phyloP scores from a whole-genome alignment of 2,797 vertebrate species.

The Alauda arvensis region DNA sequence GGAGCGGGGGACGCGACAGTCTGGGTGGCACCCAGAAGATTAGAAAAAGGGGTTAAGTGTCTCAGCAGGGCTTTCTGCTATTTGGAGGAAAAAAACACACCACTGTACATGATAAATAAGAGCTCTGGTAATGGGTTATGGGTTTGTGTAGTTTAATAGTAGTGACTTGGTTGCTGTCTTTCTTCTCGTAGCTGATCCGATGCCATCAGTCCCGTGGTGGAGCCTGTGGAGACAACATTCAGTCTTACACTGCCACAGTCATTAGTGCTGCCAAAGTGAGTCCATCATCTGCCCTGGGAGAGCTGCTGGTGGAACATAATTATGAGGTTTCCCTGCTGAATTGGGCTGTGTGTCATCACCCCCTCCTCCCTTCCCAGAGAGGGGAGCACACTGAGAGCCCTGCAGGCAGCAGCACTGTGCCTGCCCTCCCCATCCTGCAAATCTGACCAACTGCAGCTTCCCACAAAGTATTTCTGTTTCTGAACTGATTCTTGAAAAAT shows the following conservation, averaged over 20 bases:
- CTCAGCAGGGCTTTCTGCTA: conserved; percentile 68
- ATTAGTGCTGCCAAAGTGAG: conserved; percentile 98
- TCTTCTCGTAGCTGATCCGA: conserved; percentile 85
- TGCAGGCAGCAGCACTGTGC: not conserved
- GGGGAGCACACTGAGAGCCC: not conserved
- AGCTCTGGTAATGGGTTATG: conserved; percentile 58
- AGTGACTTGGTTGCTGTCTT: conserved; percentile 53
- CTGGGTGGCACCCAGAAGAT: conserved; percentile 75
- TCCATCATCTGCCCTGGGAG: conserved; percentile 43
- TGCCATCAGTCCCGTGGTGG: conserved; percentile 97
- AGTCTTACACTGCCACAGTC: conserved; percentile 97
- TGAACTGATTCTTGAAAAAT: not conserved
- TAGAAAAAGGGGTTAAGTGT: conserved; percentile 71
- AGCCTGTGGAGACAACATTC: conserved; percentile 95
- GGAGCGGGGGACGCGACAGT: conserved; percentile 62
- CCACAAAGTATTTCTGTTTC: not conserved
- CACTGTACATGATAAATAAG: conserved; percentile 62
- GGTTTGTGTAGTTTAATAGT: conserved; percentile 64
- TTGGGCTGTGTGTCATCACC: not conserved
- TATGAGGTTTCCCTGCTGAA: conserved; percentile 41
- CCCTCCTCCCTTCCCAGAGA: not conserved
- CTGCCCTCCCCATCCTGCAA: not conserved
- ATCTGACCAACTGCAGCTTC: not conserved
- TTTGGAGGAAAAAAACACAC: conserved; percentile 62
- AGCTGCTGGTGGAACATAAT: conserved; percentile 18